phyloP scores from a whole-genome alignment of 1,140 invertebrate species.

The Drosophila elegans region DNA sequence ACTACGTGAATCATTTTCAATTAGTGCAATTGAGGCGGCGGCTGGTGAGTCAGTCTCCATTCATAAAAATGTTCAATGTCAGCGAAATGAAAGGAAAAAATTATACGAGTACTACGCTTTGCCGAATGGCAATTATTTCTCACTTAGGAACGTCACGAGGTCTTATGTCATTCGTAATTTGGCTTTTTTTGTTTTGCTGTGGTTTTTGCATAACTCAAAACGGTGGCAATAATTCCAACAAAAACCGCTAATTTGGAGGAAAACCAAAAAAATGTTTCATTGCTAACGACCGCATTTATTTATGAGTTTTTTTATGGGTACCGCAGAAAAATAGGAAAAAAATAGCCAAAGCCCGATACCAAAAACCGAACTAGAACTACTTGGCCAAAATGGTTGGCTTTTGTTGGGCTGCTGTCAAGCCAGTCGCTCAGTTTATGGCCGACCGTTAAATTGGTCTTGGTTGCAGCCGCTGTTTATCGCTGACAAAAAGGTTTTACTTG shows the following conservation, averaged over 20 bases:
- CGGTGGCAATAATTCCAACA: constrained; percentile 34
- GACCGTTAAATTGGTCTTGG: constrained; percentile 70
- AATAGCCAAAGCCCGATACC: constrained; percentile 10
- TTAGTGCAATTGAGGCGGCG: constrained; percentile 64
- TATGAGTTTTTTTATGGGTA: constrained; percentile 56
- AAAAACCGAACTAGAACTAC: constrained; percentile 29
- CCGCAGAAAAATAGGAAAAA: constrained; percentile 10
- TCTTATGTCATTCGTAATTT: constrained; percentile 43
- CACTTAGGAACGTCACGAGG: constrained; percentile 34
- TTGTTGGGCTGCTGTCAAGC: constrained; percentile 50
- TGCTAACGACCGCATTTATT: constrained; percentile 70
- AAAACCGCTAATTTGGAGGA: constrained; percentile 46
- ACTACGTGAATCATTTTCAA: constrained; percentile 73
- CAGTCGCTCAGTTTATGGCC: constrained; percentile 61
- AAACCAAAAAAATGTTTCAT: constrained; percentile 35
- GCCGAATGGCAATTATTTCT: constrained; percentile 49
- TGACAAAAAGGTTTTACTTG: constrained; percentile 81
- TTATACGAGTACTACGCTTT: constrained; percentile 16
- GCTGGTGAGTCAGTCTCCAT: constrained; percentile 53
- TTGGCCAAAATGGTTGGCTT: constrained; percentile 27
- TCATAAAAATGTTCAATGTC: constrained; percentile 75
- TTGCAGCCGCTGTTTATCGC: constrained; percentile 68
- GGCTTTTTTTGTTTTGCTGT: constrained; percentile 4
- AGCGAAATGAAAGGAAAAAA: constrained; percentile 49
- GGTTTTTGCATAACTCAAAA: constrained; percentile 51